Base-by-base conservation (phyloP, 2,113 vertebrate species). In the Hoplias malabaricus region DNA sequence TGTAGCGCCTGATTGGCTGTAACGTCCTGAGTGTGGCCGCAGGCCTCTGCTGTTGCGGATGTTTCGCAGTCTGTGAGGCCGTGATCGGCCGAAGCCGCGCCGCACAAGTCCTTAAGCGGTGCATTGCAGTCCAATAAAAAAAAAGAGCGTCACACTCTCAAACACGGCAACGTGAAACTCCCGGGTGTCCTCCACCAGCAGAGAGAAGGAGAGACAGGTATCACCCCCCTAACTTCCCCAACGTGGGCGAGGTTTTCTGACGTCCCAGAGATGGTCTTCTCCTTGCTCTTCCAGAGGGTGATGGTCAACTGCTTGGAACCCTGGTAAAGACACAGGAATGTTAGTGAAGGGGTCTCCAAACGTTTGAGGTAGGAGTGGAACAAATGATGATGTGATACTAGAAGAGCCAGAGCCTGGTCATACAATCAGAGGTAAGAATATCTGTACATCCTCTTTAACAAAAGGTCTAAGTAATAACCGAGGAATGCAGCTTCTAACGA, bases 51-150 rank as follows among this genome's bases (percentile, higher is more conserved):
- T 90, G 91, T 48, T 75, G 76, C 10, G 27, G 12, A 29, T 27
- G 81, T 62, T 78, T 81, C 73, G 79, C 83, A 73, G 73, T 84
- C 80, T 84, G 83, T n/a, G 83, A 84, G 48, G 68, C 84, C 83
- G 88, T 89, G 82, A 88, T 75, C 29, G 91, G 90, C 91, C 98
- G 94, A 90, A 99, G 91, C 59, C 95, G 96, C 88, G 93, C 90
- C n/a, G 91, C 96, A 93, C 97, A 99, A 98, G 98, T 99, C 98
- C 98, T 96, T 96, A 99, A 95, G 80, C 96, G 94, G 92, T 98
- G 95, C 98, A 99, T 99, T 3, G 89, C 91, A 93, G 92, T 94
- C 91, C 87, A 65, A 85, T 88, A 73, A 62, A 57, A 7, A 57
- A 7, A 65, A 34, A 62, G 5, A 73, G 73, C 25, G 53, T 34